phyloP scores from a whole-genome alignment of 1,140 invertebrate species.

The Eupristina koningsbergeri region DNA sequence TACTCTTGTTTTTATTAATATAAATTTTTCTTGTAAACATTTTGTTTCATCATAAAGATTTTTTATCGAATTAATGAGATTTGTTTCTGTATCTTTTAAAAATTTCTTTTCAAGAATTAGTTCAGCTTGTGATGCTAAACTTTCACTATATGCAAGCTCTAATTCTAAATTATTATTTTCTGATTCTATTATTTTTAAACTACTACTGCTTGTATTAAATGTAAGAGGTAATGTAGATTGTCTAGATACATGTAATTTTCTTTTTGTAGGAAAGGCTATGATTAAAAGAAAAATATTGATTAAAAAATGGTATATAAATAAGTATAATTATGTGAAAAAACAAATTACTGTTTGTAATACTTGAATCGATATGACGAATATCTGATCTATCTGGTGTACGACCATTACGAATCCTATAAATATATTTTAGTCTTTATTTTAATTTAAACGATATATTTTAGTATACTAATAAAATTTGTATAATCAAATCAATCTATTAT shows the following conservation, averaged over 20 bases:
- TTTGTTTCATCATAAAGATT: constrained; percentile 38
- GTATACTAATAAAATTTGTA: neutral
- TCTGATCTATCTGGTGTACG: constrained; percentile 40
- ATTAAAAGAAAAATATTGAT: neutral
- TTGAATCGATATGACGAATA: constrained; percentile 22
- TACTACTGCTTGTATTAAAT: neutral
- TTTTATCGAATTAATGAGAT: constrained; percentile 15
- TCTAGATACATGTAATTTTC: constrained; percentile 37
- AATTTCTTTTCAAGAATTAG: constrained; percentile 43
- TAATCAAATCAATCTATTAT: too few species aligned
- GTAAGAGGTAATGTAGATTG: constrained; percentile 17
- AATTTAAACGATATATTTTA: neutral
- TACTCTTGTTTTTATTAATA: constrained; percentile 25
- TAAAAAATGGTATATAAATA: neutral
- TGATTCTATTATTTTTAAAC: constrained; percentile 46
- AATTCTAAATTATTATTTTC: constrained; percentile 50
- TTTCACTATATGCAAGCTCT: constrained; percentile 38
- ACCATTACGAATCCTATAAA: constrained; percentile 33
- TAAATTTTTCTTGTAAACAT: constrained; percentile 25
- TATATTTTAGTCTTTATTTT: neutral
- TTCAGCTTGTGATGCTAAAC: constrained; percentile 18
- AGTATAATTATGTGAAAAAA: neutral
- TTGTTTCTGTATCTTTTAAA: constrained; percentile 30
- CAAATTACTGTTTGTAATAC: constrained; percentile 17
- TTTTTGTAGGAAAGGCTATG: constrained; percentile 30